Evolutionary conservation across 1,140 invertebrate species (phyloP).

Genomic region (Papilio aristodemus): DNA sequence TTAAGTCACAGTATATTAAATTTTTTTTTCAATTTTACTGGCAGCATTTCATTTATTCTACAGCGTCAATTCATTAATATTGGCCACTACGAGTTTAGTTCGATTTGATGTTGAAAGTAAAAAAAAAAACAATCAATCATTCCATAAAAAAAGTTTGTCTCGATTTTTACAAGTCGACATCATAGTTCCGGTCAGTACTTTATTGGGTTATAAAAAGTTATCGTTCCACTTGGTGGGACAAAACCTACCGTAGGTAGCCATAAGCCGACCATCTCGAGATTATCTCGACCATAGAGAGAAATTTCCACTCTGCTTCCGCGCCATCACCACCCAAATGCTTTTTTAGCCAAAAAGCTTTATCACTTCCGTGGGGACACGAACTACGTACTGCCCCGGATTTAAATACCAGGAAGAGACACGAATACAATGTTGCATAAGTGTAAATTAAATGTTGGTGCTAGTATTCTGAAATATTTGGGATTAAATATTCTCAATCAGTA

Average conservation of each 20-base stretch:
- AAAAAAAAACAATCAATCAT: conserved; percentile 6
- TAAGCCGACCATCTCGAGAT: conserved; percentile 53
- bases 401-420: conserved; percentile 35
- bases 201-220: conserved; percentile 46
- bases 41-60: no score
- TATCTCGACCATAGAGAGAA: conserved; percentile 57
- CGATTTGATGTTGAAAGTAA: not conserved
- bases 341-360: conserved; percentile 79
- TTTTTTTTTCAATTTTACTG: no score
- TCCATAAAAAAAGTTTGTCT: conserved; percentile 1
- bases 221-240: conserved; percentile 60
- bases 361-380: conserved; percentile 73
- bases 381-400: conserved; percentile 42
- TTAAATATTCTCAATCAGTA: no score
- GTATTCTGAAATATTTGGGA: no score
- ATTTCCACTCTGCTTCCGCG: conserved; percentile 69
- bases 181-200: conserved; percentile 18
- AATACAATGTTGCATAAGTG: no score
- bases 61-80: no score
- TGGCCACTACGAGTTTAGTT: not conserved
- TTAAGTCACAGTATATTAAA: no score
- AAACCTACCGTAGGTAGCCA: conserved; percentile 38
- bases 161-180: conserved; percentile 15
- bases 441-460: no score
- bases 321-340: conserved; percentile 72